Base-by-base conservation (phyloP, 2,113 vertebrate genomes). In the Alaudala cheleensis region DNA sequence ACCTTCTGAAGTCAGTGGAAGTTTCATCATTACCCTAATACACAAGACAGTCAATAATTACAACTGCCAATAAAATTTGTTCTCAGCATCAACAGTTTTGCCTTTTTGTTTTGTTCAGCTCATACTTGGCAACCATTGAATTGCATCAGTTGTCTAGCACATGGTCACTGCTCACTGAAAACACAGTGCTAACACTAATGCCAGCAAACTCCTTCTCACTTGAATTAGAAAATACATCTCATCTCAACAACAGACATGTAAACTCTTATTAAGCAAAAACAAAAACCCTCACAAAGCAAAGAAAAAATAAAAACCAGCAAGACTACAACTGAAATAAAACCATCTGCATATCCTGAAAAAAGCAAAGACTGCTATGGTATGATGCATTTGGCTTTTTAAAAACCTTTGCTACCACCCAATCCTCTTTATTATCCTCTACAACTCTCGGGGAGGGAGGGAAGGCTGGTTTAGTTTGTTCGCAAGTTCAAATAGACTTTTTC, bases 231-330 rank as follows among this genome's bases (percentile, higher is more conserved):
- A 37, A 18, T 33, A 34, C 16, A 24, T 45, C 49, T 64, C 10
- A 72, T 73, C 73, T 60, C 25, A 69, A 23, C 12, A 92, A 64
- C 0, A 0, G 22, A 50, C 13, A 28, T 20, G 26, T 14, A 50
- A 91, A 56, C 3, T 15, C 18, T 12, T 31, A 26, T 4, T n/a
- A 17, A 58, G 12, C 0, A 31, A 69, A 81, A 86, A 57, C 24
- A 69, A 54, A n/a, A 39, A 40, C 6, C 4, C 22, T n/a, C 40
- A 9, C 9, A 19, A 23, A 73, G 10, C 14, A 47, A 64, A 39
- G 14, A 6, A 23, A 33, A 37, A 51, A 34, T 2, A 33, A 34
- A 29, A 33, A 2, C 0, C 19, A n/a, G 81, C 3, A 31, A 28
- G 14, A 31, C 34, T 44, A 2, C 9, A 47, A 39, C 15, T 49